Evolutionary conservation across 2,888 invertebrate species (phyloP).

Genomic region (Pyralis farinalis): DNA sequence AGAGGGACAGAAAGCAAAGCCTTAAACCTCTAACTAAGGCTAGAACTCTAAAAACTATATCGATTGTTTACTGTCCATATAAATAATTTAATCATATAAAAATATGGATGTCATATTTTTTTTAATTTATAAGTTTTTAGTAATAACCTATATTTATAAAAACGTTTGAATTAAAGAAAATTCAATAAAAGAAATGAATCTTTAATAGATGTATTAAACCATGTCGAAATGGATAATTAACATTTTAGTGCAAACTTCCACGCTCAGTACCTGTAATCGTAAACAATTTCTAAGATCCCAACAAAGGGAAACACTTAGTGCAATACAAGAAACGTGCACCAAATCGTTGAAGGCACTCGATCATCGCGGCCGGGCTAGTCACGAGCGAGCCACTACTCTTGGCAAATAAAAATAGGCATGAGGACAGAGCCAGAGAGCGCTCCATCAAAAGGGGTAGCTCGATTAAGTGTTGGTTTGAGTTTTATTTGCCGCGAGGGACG

Average conservation of each 20-base stretch:
- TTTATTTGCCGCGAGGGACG: conserved; percentile 57
- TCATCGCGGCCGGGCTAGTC: conserved; percentile 42
- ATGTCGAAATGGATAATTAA: background rate
- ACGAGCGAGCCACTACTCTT: conserved; percentile 36
- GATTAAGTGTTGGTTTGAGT: conserved; percentile 74
- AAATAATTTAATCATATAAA: too few species aligned
- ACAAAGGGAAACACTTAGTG: conserved; percentile 32
- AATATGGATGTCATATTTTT: too few species aligned
- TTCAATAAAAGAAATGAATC: too few species aligned
- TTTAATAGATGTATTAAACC: background rate
- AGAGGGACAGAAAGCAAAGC: too few species aligned
- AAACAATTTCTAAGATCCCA: background rate
- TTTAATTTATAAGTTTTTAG: too few species aligned
- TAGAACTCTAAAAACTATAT: too few species aligned
- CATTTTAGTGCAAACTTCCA: background rate
- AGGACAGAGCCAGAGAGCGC: conserved; percentile 48
- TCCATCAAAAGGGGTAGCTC: conserved; percentile 76
- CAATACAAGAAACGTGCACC: conserved; percentile 53
- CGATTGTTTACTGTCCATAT: too few species aligned
- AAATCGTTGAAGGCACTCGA: conserved; percentile 49
- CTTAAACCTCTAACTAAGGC: too few species aligned
- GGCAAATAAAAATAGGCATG: conserved; percentile 49
- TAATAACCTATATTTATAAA: too few species aligned
- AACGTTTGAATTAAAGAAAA: too few species aligned
- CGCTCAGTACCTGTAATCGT: background rate